These are phyloP conservation scores for Drosophila nasuta DNA, from an alignment of 1,140 invertebrate species.

Conservation along the genomic window DNA sequence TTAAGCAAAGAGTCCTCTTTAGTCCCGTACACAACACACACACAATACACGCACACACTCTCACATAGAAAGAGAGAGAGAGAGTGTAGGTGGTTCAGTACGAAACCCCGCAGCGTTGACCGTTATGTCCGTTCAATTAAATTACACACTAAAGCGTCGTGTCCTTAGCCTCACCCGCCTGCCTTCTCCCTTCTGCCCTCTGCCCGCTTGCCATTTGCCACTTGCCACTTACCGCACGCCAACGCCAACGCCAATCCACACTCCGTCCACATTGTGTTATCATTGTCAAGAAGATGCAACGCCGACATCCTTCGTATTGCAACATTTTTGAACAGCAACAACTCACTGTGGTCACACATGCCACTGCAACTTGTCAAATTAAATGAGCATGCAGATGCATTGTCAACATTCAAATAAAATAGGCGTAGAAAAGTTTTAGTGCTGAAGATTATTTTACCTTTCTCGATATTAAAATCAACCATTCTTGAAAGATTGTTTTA, in stretches of 20 bases:
- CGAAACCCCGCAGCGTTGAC: conserved; percentile 44
- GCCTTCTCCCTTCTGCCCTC: conserved; percentile 7
- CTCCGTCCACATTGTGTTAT: conserved; percentile 67
- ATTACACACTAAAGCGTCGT: conserved; percentile 77
- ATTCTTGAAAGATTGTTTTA: too few relatives aligned
- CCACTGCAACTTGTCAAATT: neutral
- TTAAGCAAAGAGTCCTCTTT: conserved; percentile 84
- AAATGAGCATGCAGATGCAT: neutral
- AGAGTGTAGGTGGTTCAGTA: conserved; percentile 20
- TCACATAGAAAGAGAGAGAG: too few relatives aligned
- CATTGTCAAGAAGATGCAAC: conserved; percentile 76
- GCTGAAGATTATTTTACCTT: too few relatives aligned
- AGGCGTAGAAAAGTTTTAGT: too few relatives aligned
- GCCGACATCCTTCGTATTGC: conserved; percentile 33
- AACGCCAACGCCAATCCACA: conserved; percentile 34
- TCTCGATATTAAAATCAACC: too few relatives aligned
- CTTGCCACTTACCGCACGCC: conserved; percentile 22
- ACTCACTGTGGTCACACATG: conserved; percentile 27
- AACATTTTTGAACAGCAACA: conserved; percentile 41
- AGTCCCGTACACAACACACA: conserved; percentile 51
- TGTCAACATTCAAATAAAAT: too few relatives aligned
- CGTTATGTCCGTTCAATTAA: conserved; percentile 84
- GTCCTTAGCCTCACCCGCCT: conserved; percentile 41
- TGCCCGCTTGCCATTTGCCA: conserved; percentile 1
- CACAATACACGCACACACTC: too few relatives aligned